Evolutionary conservation across 2,888 invertebrate species (phyloP).

Genomic region (Carpatolechia fugitivella): DNA sequence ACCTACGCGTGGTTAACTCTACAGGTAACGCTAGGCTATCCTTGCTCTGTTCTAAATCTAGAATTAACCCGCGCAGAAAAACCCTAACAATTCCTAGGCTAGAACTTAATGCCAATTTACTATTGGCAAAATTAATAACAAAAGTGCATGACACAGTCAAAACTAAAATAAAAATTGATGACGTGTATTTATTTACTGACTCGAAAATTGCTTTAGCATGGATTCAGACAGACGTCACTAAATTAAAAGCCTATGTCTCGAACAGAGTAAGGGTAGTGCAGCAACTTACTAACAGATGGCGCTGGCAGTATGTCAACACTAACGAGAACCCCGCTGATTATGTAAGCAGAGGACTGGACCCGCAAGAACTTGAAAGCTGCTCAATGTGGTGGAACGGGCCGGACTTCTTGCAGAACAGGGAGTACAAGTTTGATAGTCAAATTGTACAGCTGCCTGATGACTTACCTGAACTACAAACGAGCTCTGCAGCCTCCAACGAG

Average conservation of each 20-base stretch:
- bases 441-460: background rate
- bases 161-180: background rate
- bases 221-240: slow-evolving; percentile 15
- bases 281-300: slow-evolving; percentile 12
- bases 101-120: slow-evolving; percentile 4
- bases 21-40: slow-evolving; percentile 15
- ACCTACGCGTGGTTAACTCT: slow-evolving; percentile 14
- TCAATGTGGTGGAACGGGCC: slow-evolving; percentile 15
- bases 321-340: slow-evolving; percentile 22
- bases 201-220: slow-evolving; percentile 22
- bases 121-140: background rate
- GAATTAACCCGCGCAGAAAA: slow-evolving; percentile 19
- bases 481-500: background rate
- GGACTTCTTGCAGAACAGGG: slow-evolving; percentile 3
- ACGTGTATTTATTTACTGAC: slow-evolving; percentile 20
- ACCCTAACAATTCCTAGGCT: slow-evolving; percentile 1
- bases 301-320: slow-evolving; percentile 18
- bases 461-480: slow-evolving; percentile 14
- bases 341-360: slow-evolving; percentile 17
- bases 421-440: slow-evolving; percentile 5
- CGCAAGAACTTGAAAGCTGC: slow-evolving; percentile 8
- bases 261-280: slow-evolving; percentile 21
- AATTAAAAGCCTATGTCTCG: slow-evolving; percentile 21
- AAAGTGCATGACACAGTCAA: slow-evolving; percentile 10
- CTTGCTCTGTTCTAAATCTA: slow-evolving; percentile 23